Percentiles rank a stretch among this genome's conserved stretches.
Conservation (phyloP, 2,113 vertebrate genomes). For the Lontra canadensis region DNA sequence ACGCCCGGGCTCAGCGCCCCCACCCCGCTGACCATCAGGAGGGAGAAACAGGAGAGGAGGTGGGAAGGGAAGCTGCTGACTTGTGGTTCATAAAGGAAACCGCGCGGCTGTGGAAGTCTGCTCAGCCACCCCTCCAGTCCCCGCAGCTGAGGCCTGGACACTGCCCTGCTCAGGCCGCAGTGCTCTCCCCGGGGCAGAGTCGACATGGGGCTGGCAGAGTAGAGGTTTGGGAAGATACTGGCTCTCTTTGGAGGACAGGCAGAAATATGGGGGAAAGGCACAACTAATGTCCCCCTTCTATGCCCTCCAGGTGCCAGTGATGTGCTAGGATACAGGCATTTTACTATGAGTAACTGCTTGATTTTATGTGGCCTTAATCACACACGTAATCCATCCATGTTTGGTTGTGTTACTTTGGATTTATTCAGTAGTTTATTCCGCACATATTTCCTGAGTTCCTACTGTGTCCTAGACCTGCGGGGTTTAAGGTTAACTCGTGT, state of each 20-base stretch:
- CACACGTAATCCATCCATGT: background rate
- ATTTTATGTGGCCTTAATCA: background rate
- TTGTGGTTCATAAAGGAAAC: background rate
- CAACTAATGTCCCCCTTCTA: background rate
- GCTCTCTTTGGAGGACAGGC: background rate
- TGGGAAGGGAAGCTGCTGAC: accelerated
- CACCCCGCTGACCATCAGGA: accelerated
- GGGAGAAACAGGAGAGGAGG: background rate
- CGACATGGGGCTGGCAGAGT: background rate
- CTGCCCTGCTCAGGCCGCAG: no score
- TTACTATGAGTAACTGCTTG: accelerated
- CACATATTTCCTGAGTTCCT: background rate
- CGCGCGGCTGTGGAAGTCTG: accelerated
- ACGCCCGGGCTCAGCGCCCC: background rate
- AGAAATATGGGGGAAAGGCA: background rate
- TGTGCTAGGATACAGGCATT: no score
- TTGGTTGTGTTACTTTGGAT: no score
- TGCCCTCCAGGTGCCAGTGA: background rate
- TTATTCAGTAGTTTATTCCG: background rate
- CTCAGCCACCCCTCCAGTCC: background rate
- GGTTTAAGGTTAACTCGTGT: background rate
- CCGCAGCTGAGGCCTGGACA: background rate
- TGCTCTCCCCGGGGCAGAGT: background rate
- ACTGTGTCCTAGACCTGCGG: background rate
- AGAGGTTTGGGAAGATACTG: background rate